phyloP scores from a whole-genome alignment of 2,888 invertebrate species.

The Callyntrura sp. region DNA sequence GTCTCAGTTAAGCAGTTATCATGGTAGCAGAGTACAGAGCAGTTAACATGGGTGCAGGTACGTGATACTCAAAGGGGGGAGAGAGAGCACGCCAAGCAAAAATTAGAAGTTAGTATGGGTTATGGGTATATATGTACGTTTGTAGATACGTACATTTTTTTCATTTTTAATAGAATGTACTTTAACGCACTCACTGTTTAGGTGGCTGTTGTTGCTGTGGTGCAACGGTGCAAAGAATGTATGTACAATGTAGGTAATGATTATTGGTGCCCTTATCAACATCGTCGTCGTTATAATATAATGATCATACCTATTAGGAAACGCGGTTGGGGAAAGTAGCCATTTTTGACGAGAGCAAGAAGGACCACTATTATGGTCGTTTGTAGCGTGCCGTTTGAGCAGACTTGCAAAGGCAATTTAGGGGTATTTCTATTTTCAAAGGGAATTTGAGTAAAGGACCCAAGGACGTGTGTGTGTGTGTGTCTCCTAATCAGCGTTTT shows the following conservation, averaged over 20 bases:
- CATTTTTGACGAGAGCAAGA: constrained; percentile 71
- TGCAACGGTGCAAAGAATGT: neutral
- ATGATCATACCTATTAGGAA: constrained; percentile 62
- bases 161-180: neutral
- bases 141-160: neutral
- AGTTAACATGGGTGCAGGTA: neutral
- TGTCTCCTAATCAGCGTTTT: neutral
- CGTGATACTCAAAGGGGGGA: neutral
- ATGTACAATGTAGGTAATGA: neutral
- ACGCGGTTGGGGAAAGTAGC: constrained; percentile 76
- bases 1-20: constrained; percentile 29
- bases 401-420: neutral
- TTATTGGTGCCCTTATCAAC: constrained; percentile 41
- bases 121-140: neutral
- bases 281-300: constrained; percentile 47
- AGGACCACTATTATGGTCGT: neutral
- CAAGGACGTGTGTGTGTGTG: neutral
- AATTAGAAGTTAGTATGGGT: too few relatives aligned
- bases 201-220: neutral
- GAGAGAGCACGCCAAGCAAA: neutral
- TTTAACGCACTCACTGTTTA: neutral
- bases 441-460: neutral
- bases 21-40: neutral
- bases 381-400: neutral
- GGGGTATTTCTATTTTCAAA: constrained; percentile 10